Percentiles rank a stretch among this genome's conserved stretches.
Conservation (phyloP, 1,140 invertebrate genomes). For the Drosophila ercepeae region DNA sequence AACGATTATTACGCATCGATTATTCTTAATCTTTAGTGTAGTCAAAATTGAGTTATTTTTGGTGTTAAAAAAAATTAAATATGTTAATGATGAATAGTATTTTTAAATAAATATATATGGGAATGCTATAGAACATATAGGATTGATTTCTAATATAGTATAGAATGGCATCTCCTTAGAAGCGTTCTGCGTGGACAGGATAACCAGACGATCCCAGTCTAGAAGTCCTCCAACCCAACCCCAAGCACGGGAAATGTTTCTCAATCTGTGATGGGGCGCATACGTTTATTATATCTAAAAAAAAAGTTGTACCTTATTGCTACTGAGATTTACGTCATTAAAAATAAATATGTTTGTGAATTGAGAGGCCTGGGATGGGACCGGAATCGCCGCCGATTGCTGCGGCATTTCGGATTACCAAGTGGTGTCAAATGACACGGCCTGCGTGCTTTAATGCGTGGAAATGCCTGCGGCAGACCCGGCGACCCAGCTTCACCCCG, state of each 20-base stretch:
- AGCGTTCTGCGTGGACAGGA: too few species aligned
- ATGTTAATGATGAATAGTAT: too few species aligned
- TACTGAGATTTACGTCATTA: conserved; percentile 69
- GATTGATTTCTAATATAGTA: too few species aligned
- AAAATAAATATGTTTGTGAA: conserved; percentile 74
- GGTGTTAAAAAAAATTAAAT: too few species aligned
- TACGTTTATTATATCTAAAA: background rate
- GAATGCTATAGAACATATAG: too few species aligned
- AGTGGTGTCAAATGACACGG: conserved; percentile 80
- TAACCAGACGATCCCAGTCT: background rate
- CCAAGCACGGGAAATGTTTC: background rate
- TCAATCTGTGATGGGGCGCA: background rate
- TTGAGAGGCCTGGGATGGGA: conserved; percentile 20
- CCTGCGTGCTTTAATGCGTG: conserved; percentile 78
- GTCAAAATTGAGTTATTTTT: too few species aligned
- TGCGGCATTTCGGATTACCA: conserved; percentile 75
- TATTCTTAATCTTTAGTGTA: too few species aligned
- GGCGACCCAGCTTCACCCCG: conserved; percentile 33
- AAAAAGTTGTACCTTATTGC: conserved; percentile 40
- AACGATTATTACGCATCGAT: too few species aligned
- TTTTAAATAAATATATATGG: too few species aligned
- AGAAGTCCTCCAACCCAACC: background rate
- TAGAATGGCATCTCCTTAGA: too few species aligned
- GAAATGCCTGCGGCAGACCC: conserved; percentile 74
- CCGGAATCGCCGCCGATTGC: conserved; percentile 25